These are phyloP conservation scores for Galaxias olidus DNA, from an alignment of 2,797 vertebrate genomes.

Conservation along the genomic window DNA sequence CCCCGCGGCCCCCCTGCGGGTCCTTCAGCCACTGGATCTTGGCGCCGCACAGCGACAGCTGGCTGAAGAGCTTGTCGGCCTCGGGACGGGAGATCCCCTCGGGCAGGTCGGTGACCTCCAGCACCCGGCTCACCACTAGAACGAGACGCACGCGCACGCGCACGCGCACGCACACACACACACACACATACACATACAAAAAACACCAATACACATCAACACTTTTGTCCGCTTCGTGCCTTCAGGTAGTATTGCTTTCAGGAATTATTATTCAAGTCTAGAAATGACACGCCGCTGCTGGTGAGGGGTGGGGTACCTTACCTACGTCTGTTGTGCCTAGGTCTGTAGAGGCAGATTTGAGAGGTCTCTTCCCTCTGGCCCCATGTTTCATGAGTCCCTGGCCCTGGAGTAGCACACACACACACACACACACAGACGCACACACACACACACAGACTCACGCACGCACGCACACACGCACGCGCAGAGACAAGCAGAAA, in stretches of 20 bases:
- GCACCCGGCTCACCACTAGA: conserved; percentile 90
- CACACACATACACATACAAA: not conserved
- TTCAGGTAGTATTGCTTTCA: no score
- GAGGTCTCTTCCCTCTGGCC: conserved; percentile 88
- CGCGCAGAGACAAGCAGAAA: no score
- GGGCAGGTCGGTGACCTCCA: conserved; percentile 96
- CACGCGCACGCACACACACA: not conserved
- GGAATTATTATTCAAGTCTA: no score
- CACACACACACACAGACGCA: conserved; percentile 2
- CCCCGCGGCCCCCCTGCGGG: conserved; percentile 84
- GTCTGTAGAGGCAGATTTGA: conserved; percentile 95
- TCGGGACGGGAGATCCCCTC: conserved; percentile 95
- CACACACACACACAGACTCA: not conserved
- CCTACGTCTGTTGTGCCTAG: conserved; percentile 93
- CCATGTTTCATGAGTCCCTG: conserved; percentile 92
- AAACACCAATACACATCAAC: not conserved
- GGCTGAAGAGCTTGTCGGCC: conserved; percentile 96
- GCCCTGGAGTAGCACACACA: conserved; percentile 67
- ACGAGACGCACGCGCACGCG: not conserved
- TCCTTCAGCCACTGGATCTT: conserved; percentile 99
- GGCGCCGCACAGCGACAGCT: conserved; percentile 94
- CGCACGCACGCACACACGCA: not conserved
- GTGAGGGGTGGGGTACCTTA: conserved; percentile 63
- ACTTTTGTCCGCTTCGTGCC: not conserved
- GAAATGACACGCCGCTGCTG: no score